Conservation (phyloP, 2,113 vertebrate species). For the Caranx melampygus region DNA sequence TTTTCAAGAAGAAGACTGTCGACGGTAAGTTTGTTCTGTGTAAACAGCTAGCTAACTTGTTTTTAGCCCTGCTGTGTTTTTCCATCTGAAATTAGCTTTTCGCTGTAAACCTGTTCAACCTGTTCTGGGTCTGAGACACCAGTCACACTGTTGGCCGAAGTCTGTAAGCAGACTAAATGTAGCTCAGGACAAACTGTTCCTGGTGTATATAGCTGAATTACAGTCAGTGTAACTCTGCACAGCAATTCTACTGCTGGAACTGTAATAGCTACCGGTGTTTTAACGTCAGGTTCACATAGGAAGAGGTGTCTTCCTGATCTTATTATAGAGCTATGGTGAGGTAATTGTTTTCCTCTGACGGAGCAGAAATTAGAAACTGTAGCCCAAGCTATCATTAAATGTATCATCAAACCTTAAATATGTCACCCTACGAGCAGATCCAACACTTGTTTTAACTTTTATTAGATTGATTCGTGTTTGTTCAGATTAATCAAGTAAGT, state of each 20-base stretch:
- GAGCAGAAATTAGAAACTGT: background rate
- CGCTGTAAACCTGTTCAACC: conserved; percentile 60
- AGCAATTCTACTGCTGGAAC: background rate
- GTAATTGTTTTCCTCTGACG: background rate
- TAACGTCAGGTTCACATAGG: background rate
- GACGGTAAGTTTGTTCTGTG: conserved; percentile 89
- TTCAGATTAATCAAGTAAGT: background rate
- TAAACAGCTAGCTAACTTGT: conserved; percentile 72
- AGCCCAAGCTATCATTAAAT: background rate
- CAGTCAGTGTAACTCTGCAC: background rate
- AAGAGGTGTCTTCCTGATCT: background rate
- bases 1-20: conserved; percentile 97
- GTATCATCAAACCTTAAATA: background rate
- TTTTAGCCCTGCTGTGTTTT: conserved; percentile 57
- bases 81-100: conserved; percentile 1
- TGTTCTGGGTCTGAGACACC: conserved; percentile 57
- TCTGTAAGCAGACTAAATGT: background rate
- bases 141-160: background rate
- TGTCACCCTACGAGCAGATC: background rate
- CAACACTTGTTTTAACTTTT: background rate
- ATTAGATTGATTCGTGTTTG: background rate
- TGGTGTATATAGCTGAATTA: background rate
- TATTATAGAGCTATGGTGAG: background rate
- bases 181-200: background rate
- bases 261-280: background rate